A percentile compares a stretch with the other conserved stretches of the same genome.
phyloP scores from a whole-genome alignment of 2,888 invertebrate genomes.

The Melanchra persicariae region DNA sequence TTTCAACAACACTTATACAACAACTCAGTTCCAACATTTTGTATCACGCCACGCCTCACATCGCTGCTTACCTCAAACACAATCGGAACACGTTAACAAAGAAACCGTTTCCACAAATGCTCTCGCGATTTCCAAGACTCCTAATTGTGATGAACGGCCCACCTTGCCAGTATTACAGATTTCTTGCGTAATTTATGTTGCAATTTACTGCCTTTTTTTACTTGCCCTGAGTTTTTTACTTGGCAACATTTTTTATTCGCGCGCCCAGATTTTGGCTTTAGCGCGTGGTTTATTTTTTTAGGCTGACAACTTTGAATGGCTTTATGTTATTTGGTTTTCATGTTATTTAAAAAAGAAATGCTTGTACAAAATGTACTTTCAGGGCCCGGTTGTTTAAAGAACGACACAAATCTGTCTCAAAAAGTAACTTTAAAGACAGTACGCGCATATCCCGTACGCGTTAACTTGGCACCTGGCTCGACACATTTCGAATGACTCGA shows the following conservation, averaged over 20 bases:
- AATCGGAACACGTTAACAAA: conserved; percentile 66
- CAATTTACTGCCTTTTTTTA: conserved; percentile 80
- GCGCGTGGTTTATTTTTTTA: conserved; percentile 57
- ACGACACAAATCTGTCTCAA: background rate
- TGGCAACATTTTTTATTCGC: conserved; percentile 58
- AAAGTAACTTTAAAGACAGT: background rate
- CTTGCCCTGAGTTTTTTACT: conserved; percentile 63
- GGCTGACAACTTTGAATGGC: conserved; percentile 45
- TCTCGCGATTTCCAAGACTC: conserved; percentile 66
- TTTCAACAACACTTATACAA: too few relatives aligned
- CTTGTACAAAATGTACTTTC: background rate
- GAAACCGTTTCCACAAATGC: conserved; percentile 65
- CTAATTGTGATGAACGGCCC: conserved; percentile 84
- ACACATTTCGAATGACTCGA: too few relatives aligned
- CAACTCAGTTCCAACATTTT: too few relatives aligned
- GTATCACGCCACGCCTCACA: conserved; percentile 17
- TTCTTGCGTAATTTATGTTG: conserved; percentile 83
- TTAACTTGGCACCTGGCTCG: too few relatives aligned
- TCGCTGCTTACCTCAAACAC: conserved; percentile 44
- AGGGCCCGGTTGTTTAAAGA: background rate
- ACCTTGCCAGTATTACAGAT: conserved; percentile 80
- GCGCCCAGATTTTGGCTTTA: conserved; percentile 54
- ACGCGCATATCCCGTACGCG: too few relatives aligned
- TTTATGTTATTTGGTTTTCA: conserved; percentile 32
- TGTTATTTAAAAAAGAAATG: background rate